A percentile compares a stretch with the other conserved stretches of the same genome.
These are phyloP conservation scores for Cardinalis cardinalis DNA, from an alignment of 2,113 vertebrate genomes.

Conservation along the genomic window DNA sequence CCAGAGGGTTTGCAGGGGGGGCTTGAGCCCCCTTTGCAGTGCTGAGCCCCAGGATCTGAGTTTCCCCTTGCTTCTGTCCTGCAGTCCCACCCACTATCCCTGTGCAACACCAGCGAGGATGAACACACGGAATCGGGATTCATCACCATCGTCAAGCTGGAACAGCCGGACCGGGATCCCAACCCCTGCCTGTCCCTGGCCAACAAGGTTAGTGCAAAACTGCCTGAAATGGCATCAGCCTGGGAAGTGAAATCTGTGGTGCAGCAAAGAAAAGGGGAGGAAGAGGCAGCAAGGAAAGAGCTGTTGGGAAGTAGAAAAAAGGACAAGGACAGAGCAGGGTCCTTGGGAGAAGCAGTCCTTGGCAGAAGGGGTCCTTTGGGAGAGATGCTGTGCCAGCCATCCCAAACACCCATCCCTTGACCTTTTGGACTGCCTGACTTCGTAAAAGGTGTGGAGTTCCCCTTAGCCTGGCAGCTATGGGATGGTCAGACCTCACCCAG, in stretches of 20 bases:
- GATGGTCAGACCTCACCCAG: not conserved
- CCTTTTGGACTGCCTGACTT: not conserved
- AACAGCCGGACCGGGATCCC: slow-evolving; percentile 82
- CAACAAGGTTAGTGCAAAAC: slow-evolving; percentile 80
- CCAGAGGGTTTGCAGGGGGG: not conserved
- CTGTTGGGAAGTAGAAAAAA: not conserved
- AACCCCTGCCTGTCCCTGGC: slow-evolving; percentile 88
- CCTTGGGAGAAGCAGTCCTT: not conserved
- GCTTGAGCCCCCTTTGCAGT: not conserved
- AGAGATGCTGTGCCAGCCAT: not conserved
- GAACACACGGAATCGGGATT: slow-evolving; percentile 89
- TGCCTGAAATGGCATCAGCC: not conserved
- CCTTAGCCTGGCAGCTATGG: not conserved
- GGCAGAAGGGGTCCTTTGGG: not conserved
- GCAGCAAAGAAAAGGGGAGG: not conserved
- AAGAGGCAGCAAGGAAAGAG: not conserved
- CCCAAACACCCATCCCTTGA: not conserved
- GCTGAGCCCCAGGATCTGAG: not conserved
- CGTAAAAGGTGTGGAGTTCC: not conserved
- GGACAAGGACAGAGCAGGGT: not conserved
- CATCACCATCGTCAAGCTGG: slow-evolving; percentile 96
- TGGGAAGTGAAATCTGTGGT: not conserved
- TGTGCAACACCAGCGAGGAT: slow-evolving; percentile 97
- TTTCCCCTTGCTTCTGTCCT: not conserved
- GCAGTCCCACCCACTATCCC: slow-evolving; percentile 94